phyloP scores from a whole-genome alignment of 2,113 vertebrate species.

The Stigmatopora argus region DNA sequence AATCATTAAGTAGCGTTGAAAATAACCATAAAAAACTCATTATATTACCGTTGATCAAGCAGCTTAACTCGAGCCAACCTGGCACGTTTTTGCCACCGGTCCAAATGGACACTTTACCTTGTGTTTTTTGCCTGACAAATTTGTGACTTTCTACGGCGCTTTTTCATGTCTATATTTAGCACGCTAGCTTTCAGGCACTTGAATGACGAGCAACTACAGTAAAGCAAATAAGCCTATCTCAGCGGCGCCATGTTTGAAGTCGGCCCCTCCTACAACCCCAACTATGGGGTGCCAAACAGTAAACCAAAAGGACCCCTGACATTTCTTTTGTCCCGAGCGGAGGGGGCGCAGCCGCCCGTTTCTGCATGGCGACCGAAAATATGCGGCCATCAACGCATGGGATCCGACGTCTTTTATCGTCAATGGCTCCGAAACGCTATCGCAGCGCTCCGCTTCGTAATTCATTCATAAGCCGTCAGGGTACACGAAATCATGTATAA shows the following conservation, averaged over 20 bases:
- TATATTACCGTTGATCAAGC: not conserved
- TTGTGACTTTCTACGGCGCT: not conserved
- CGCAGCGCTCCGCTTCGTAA: constrained; percentile 24
- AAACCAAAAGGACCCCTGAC: constrained; percentile 58
- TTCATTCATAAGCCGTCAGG: constrained; percentile 51
- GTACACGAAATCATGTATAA: constrained; percentile 1
- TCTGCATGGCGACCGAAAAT: too few relatives aligned
- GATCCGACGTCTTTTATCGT: too few relatives aligned
- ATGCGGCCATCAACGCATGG: too few relatives aligned
- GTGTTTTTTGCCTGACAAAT: not conserved
- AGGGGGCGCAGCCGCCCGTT: not conserved
- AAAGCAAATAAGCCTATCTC: not conserved
- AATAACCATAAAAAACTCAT: not conserved
- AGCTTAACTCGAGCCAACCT: not conserved
- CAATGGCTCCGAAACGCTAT: too few relatives aligned
- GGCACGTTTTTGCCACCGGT: not conserved
- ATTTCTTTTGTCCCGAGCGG: constrained; percentile 54
- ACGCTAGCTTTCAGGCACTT: not conserved
- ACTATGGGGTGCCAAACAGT: constrained; percentile 25
- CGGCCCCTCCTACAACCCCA: not conserved
- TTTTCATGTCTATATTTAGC: not conserved
- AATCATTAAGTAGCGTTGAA: too few relatives aligned
- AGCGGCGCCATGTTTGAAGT: not conserved
- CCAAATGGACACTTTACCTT: not conserved
- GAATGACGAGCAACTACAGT: not conserved